Percentiles rank a stretch among this genome's conserved stretches.
These are phyloP conservation scores for Aplocera efformata DNA, from an alignment of 2,888 invertebrate genomes.

Conservation along the genomic window DNA sequence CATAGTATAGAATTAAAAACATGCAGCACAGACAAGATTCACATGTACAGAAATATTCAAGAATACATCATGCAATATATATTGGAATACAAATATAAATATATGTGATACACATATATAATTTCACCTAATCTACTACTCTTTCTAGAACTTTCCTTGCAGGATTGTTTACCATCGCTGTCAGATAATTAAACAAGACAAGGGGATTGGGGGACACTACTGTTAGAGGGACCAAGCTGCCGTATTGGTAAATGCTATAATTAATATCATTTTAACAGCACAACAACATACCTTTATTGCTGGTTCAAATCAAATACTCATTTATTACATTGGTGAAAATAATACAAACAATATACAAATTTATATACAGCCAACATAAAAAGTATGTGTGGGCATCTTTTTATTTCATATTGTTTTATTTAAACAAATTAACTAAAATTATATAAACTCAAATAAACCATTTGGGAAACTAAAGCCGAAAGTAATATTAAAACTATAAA, in stretches of 20 bases:
- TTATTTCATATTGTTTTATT: slow-evolving; percentile 40
- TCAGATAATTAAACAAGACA: slow-evolving; percentile 34
- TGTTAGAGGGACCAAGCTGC: slow-evolving; percentile 63
- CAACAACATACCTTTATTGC: slow-evolving; percentile 64
- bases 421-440: slow-evolving; percentile 38
- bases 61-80: slow-evolving; percentile 10
- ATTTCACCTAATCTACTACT: slow-evolving; percentile 22
- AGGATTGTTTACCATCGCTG: slow-evolving; percentile 18
- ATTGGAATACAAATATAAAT: slow-evolving; percentile 1
- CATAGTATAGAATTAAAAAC: slow-evolving; percentile 9
- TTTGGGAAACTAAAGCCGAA: slow-evolving; percentile 32
- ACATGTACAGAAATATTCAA: slow-evolving; percentile 2
- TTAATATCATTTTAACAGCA: slow-evolving; percentile 56
- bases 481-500: slow-evolving; percentile 8
- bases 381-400: slow-evolving; percentile 60
- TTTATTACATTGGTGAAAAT: slow-evolving; percentile 9
- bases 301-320: slow-evolving; percentile 30
- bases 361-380: slow-evolving; percentile 51
- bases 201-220: slow-evolving; percentile 51
- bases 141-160: slow-evolving; percentile 26
- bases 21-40: neutral
- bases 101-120: slow-evolving; percentile 11
- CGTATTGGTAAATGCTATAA: slow-evolving; percentile 79
- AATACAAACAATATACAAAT: slow-evolving; percentile 18
- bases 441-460: slow-evolving; percentile 34